Evolutionary conservation across 2,113 vertebrate genomes (phyloP), one percentile per base, ranked within the genome.

Genomic region (Bubalus kerabau): DNA sequence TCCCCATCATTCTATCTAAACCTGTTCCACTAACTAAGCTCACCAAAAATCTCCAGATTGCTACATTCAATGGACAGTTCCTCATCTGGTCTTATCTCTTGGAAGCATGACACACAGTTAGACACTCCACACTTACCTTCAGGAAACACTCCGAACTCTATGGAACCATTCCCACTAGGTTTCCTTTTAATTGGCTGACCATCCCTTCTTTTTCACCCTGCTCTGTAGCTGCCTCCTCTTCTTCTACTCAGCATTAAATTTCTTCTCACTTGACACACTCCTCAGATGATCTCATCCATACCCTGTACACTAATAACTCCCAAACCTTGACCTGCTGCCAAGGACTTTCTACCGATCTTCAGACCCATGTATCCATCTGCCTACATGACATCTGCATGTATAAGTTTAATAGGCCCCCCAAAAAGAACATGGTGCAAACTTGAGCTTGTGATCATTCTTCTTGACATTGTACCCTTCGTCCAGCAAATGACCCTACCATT

Each of bases 271-370:
- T 60, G 32, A 92, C 82, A 83, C 23, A 52, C 26, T 46, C 43
- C 32, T 96, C 81, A 88, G 80, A 91, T 92, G 76, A 95, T 24
- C 48, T 90, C 88, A 94, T 30, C 17, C 50, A 57, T 46, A 89
- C 76, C 71, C 14, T 83, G 8, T 60, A n/a, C 32, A 64, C 30
- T 15, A 90, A 60, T 67, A 81, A 86, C 80, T 97, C 57, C 62
- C 32, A 86, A 76, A 67, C 4, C 59, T 92, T 95, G 26, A 96
- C 76, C 57, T 48, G 36, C 6, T 64, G 52, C 92, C 87, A 97
- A 93, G 78, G 94, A 92, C 52, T 78, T 97, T 87, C 92, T 96
- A 28, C 54, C 88, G 52, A 94, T 19, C 26, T 54, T 92, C 30
- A 59, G 28, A 85, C 13, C 43, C 32, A 17, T 28, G 23, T 62